A percentile compares a stretch with the other conserved stretches of the same genome.
Conservation (phyloP, 1,140 invertebrate species). For the Sipha flava region DNA sequence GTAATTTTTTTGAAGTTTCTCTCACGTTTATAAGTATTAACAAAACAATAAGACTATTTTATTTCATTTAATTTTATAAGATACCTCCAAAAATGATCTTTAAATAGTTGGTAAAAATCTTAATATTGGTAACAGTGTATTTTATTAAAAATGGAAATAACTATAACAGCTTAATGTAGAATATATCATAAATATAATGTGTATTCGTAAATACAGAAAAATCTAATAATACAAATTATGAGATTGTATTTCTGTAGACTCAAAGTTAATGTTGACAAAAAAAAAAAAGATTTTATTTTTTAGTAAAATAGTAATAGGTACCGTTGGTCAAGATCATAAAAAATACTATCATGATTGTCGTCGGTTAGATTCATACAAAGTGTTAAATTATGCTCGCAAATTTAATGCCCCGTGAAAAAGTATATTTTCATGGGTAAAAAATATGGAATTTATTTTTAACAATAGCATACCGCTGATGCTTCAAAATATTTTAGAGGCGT, state of each 20-base stretch:
- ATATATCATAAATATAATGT: neutral
- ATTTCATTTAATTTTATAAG: neutral
- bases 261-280: neutral
- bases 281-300: neutral
- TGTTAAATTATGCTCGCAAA: slow-evolving; percentile 23
- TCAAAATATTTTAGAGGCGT: slow-evolving; percentile 1
- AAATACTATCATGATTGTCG: slow-evolving; percentile 19
- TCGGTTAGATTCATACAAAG: slow-evolving; percentile 19
- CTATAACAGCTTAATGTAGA: neutral
- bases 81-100: neutral
- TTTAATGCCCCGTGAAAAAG: slow-evolving; percentile 22
- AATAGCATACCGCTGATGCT: slow-evolving; percentile 18
- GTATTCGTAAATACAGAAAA: neutral
- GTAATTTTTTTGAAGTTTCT: neutral
- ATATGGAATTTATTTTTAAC: slow-evolving; percentile 21
- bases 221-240: neutral
- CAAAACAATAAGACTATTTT: too few species aligned
- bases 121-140: neutral
- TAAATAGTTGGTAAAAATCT: neutral
- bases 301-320: neutral
- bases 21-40: neutral
- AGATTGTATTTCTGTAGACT: neutral
- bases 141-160: neutral
- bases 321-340: slow-evolving; percentile 12
- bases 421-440: slow-evolving; percentile 21